phyloP scores from a whole-genome alignment of 2,888 invertebrate species.

The Drosophila acutilabella region DNA sequence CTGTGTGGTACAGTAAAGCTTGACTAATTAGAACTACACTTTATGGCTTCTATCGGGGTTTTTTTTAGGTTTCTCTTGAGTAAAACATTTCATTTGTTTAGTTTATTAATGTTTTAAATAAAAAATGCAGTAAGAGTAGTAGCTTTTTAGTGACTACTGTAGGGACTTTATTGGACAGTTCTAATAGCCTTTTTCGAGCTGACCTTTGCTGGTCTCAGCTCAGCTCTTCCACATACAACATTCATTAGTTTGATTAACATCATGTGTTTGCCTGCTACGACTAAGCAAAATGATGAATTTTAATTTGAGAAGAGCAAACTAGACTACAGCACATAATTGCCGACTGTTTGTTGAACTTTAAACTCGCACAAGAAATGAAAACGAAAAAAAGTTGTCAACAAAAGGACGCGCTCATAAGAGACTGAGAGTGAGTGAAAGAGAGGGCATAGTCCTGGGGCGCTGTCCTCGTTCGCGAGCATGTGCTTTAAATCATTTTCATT shows the following conservation, averaged over 20 bases:
- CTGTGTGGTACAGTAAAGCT: constrained; percentile 27
- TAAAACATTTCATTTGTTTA: no score
- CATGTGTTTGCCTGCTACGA: background rate
- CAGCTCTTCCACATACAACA: constrained; percentile 20
- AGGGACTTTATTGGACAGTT: background rate
- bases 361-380: constrained; percentile 31
- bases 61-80: no score
- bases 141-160: constrained; percentile 4
- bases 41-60: no score
- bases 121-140: no score
- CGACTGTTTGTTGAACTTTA: constrained; percentile 65
- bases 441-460: constrained; percentile 21
- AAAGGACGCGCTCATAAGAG: constrained; percentile 22
- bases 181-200: background rate
- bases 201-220: background rate
- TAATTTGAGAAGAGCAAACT: constrained; percentile 26
- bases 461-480: constrained; percentile 50
- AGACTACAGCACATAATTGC: constrained; percentile 7
- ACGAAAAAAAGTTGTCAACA: constrained; percentile 38
- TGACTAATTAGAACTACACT: constrained; percentile 25
- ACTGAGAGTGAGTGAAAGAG: background rate
- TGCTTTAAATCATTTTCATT: constrained; percentile 81
- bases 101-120: no score
- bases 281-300: constrained; percentile 20
- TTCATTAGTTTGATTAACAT: constrained; percentile 68